Evolutionary conservation across 2,797 vertebrate species (phyloP).

Genomic region (Melanogrammus aeglefinus): DNA sequence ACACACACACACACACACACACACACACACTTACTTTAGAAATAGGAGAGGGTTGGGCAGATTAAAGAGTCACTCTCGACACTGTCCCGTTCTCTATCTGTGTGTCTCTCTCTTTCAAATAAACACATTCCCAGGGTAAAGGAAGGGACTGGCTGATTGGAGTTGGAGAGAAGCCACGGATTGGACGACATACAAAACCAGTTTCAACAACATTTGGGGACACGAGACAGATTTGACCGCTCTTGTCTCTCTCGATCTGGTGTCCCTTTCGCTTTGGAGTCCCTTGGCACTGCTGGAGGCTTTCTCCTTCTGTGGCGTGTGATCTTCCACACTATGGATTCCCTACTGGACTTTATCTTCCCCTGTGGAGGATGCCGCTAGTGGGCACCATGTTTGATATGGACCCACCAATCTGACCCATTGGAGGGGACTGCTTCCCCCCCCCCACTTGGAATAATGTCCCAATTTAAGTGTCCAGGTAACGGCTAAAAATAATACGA

Average conservation of each 20-base stretch:
- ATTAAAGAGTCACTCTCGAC: conserved; percentile 68
- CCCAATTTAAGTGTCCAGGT: conserved; percentile 56
- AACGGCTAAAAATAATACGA: conserved; percentile 35
- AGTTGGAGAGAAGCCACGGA: conserved; percentile 48
- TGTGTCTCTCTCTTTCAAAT: conserved; percentile 33
- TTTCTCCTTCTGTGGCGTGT: conserved; percentile 24
- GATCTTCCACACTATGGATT: conserved; percentile 38
- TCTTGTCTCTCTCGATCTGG: conserved; percentile 17
- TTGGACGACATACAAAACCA: conserved; percentile 33
- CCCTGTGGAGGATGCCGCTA: conserved; percentile 51
- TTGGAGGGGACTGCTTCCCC: conserved; percentile 25
- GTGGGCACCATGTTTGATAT: conserved; percentile 34
- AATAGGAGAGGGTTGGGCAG: conserved; percentile 50
- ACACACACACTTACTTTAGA: conserved; percentile 12
- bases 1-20: conserved; percentile 10
- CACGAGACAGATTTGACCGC: conserved; percentile 34
- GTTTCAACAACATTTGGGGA: conserved; percentile 30
- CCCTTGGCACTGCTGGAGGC: neutral
- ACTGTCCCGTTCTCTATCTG: conserved; percentile 44
- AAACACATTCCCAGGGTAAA: conserved; percentile 45
- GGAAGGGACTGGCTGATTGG: conserved; percentile 24
- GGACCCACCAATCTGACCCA: conserved; percentile 35
- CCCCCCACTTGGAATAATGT: conserved; percentile 51
- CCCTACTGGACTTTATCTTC: conserved; percentile 37
- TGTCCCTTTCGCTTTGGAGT: conserved; percentile 20